Evolutionary conservation across 2,113 vertebrate genomes (phyloP).

Genomic region (Bos indicus): DNA sequence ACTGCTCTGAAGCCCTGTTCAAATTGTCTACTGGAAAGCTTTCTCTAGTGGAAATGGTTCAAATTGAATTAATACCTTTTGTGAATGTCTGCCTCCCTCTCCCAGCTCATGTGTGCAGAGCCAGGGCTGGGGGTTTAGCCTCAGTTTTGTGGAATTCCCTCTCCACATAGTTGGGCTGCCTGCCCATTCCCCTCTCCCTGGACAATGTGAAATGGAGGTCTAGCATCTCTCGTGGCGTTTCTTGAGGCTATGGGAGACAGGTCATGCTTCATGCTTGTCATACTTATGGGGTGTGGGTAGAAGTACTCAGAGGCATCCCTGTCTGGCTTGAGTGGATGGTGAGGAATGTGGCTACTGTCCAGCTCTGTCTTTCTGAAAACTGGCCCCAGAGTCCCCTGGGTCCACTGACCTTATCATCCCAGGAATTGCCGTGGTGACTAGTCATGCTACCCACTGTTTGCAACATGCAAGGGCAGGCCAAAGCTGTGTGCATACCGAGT

Average conservation of each 20-base stretch:
- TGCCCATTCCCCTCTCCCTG: not conserved
- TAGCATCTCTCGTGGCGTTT: not conserved
- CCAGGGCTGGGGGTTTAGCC: not conserved
- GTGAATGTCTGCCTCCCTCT: not conserved
- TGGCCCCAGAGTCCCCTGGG: not conserved
- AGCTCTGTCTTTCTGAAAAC: not conserved
- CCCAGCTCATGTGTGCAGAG: not conserved
- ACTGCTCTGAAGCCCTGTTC: not conserved
- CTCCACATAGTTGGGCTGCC: not conserved
- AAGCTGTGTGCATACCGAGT: not conserved
- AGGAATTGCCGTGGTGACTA: not conserved
- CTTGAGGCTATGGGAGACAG: not conserved
- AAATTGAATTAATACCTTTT: not conserved
- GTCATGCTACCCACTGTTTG: not conserved
- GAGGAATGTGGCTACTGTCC: not conserved
- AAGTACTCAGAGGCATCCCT: not conserved
- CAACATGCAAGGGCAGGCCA: not conserved
- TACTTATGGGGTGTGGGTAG: not conserved
- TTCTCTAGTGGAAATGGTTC: not conserved
- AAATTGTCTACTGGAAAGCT: not conserved
- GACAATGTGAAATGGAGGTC: not conserved
- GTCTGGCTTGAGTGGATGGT: not conserved
- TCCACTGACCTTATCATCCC: not conserved
- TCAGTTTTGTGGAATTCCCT: not conserved
- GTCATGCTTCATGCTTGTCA: not conserved